Conservation (phyloP, 2,113 vertebrate genomes). For the Equus przewalskii region DNA sequence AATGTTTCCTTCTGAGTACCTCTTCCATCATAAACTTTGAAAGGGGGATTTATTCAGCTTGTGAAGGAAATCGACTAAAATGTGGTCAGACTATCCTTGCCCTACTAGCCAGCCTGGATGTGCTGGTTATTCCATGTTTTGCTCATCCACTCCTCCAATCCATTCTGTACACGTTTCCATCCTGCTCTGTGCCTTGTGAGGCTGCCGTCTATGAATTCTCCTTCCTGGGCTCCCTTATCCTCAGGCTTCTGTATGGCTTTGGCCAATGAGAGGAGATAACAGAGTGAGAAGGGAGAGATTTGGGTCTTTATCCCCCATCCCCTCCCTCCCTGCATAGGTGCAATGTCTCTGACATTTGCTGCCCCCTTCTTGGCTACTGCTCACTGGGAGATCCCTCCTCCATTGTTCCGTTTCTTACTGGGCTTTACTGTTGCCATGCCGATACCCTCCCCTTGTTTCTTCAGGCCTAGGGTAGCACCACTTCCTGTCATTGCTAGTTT, state of each 20-base stretch:
- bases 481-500: neutral
- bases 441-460: neutral
- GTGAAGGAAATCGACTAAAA: neutral
- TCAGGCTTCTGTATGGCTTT: neutral
- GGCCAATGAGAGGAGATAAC: neutral
- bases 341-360: neutral
- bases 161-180: neutral
- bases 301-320: accelerated
- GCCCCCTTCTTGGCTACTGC: neutral
- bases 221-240: neutral
- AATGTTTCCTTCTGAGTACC: constrained; percentile 13
- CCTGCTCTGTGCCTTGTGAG: neutral
- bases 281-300: neutral
- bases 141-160: accelerated
- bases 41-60: neutral
- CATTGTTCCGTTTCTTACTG: neutral
- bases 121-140: neutral
- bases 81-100: neutral
- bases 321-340: neutral
- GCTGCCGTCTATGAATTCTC: neutral
- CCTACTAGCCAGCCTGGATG: neutral
- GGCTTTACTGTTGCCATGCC: neutral
- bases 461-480: neutral
- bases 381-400: neutral
- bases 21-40: neutral